Conservation (phyloP, 2,888 invertebrate genomes). For the Gymnosoma rotundatum region DNA sequence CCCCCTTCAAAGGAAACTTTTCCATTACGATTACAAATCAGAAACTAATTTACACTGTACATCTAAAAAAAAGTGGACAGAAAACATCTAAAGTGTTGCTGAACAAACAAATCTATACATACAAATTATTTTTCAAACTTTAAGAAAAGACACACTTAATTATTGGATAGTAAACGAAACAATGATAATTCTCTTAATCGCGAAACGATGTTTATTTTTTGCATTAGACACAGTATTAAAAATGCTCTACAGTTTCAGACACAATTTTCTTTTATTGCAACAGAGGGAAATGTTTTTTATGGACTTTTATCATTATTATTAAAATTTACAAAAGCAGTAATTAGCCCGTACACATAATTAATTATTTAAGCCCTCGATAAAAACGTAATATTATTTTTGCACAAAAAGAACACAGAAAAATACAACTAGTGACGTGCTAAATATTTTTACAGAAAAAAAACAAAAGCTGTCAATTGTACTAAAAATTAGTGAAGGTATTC, state of each 20-base stretch:
- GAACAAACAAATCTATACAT: no score
- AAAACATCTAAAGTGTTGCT: constrained; percentile 1
- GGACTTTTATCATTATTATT: neutral
- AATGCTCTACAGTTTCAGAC: no score
- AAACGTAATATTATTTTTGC: constrained; percentile 35
- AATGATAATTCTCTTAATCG: constrained; percentile 16
- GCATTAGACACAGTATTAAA: neutral
- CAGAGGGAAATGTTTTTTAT: constrained; percentile 4
- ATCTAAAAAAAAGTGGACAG: constrained; percentile 66
- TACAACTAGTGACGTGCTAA: constrained; percentile 53
- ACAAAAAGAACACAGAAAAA: constrained; percentile 35
- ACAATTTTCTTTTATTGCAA: neutral
- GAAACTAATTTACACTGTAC: constrained; percentile 26
- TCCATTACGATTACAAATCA: constrained; percentile 83
- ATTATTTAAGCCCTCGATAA: constrained; percentile 1
- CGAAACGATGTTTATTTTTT: constrained; percentile 40
- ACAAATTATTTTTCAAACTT: neutral
- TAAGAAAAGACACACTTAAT: neutral
- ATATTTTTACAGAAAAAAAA: constrained; percentile 33
- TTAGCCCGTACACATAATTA: constrained; percentile 51
- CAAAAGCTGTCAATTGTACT: constrained; percentile 36
- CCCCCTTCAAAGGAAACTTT: constrained; percentile 87
- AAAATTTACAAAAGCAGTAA: neutral
- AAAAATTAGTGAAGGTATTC: constrained; percentile 25
- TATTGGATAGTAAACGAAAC: neutral